Percentiles rank a stretch among this genome's conserved stretches.
phyloP scores from a whole-genome alignment of 2,888 invertebrate species.

The Apamea sordens region DNA sequence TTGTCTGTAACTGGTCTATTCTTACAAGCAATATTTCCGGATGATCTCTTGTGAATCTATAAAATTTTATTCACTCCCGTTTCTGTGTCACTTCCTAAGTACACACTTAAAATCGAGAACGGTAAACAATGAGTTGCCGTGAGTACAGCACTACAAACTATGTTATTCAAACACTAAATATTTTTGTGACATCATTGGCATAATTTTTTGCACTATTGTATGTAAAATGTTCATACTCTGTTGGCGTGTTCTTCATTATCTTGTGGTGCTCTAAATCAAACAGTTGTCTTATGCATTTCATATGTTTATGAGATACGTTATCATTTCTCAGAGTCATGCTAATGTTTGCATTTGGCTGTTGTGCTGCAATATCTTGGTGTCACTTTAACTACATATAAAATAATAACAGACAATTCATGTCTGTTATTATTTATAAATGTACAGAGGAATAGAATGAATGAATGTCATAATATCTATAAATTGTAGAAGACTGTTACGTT shows the following conservation, averaged over 20 bases:
- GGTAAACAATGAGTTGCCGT: constrained; percentile 61
- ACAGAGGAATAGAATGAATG: background rate
- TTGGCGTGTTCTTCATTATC: constrained; percentile 49
- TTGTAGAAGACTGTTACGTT: background rate
- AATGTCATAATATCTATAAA: constrained; percentile 10
- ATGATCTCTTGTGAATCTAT: constrained; percentile 50
- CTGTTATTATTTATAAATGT: constrained; percentile 22
- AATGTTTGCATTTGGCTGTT: constrained; percentile 59
- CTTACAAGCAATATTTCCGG: constrained; percentile 41
- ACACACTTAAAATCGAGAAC: constrained; percentile 59
- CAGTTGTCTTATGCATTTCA: constrained; percentile 70
- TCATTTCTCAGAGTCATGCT: constrained; percentile 64
- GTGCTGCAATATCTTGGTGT: constrained; percentile 57
- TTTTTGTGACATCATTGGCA: constrained; percentile 59
- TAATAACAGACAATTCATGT: constrained; percentile 8
- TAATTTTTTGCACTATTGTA: constrained; percentile 47
- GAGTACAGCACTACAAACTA: constrained; percentile 47
- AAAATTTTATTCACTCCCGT: constrained; percentile 55
- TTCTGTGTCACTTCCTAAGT: constrained; percentile 61
- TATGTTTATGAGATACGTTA: constrained; percentile 74
- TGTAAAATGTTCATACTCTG: constrained; percentile 36
- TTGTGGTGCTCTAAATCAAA: constrained; percentile 63
- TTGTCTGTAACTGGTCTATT: constrained; percentile 23
- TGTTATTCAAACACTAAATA: constrained; percentile 59
- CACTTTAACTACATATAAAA: constrained; percentile 17